These are phyloP conservation scores for Tetraneura akinire DNA, from an alignment of 1,140 invertebrate genomes.

Conservation along the genomic window DNA sequence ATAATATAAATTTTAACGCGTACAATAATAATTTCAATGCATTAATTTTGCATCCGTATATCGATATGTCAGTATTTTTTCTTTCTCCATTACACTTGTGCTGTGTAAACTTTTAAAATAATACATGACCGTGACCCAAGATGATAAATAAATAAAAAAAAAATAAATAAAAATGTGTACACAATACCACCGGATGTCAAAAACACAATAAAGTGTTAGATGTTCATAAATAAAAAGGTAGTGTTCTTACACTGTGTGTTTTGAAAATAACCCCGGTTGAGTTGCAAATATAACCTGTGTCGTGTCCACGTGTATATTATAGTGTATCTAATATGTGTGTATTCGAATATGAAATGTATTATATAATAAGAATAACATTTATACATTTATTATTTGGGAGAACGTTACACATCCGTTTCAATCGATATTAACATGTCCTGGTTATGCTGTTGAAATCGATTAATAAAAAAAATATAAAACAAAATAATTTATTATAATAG, in stretches of 20 bases:
- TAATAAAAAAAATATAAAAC: too few species aligned
- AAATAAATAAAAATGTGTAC: neutral
- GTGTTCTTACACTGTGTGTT: neutral
- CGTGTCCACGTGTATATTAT: neutral
- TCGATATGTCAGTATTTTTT: neutral
- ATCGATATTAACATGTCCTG: too few species aligned
- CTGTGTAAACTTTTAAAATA: neutral
- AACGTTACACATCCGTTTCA: too few species aligned
- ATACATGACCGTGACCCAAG: neutral
- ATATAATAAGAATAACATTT: too few species aligned
- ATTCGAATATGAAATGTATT: too few species aligned
- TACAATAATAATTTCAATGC: too few species aligned
- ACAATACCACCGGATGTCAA: neutral
- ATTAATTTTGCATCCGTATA: neutral
- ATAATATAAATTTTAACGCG: too few species aligned
- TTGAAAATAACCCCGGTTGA: neutral
- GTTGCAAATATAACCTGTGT: neutral
- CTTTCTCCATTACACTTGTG: too few species aligned
- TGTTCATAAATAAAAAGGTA: neutral
- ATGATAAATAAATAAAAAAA: neutral
- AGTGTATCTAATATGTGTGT: neutral
- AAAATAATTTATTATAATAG: too few species aligned
- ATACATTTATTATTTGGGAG: too few species aligned
- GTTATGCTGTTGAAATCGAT: too few species aligned
- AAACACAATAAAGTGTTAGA: neutral